Base-by-base conservation (phyloP, 2,113 vertebrate species). In the Hippocampus guttulatus region DNA sequence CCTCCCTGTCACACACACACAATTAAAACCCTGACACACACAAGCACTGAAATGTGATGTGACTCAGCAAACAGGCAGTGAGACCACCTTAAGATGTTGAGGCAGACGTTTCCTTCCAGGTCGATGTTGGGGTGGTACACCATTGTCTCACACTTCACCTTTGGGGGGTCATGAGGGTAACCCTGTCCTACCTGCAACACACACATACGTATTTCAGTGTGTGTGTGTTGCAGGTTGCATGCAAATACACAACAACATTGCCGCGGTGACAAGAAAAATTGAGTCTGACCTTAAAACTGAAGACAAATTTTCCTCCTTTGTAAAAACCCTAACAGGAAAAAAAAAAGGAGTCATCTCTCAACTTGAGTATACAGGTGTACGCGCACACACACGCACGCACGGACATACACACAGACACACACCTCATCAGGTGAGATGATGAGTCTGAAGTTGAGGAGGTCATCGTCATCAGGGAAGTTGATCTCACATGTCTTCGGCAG, bases 121-220 rank as follows among this genome's bases (percentile, higher is more conserved):
- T 98, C 96, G 84, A 98, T 98, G 92, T 98, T 98, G 81, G 96
- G 96, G 84, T 98, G 96, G 84, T 98, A 98, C 30, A 98, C 96
- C 96, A 97, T 97, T 0, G 96, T 98, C 86, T 98, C 96, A 55
- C 96, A 98, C 90, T 98, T 98, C 52, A 98, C 96, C 88, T 98
- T 98, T 0, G 96, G 96, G 6, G 96, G 96, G 84, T 98, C 96
- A 63, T 98, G 96, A 20, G 96, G 96, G 82, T 98, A 98, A 71
- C 96, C 96, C 88, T 98, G 96, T 86, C 96, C 96, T 57, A 98
- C 96, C 96, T 98, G 81, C 61, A 25, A 72, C 23, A 69, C 64
- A 18, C 47, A 73, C 38, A 73, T 27, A 80, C 33, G n/a, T n/a
- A n/a, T n/a, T n/a, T n/a, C n/a, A n/a, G n/a, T n/a, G n/a, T n/a